These are phyloP conservation scores for Montipora capricornis DNA, from an alignment of 64 coral and sea anemone species.

Conservation along the genomic window DNA sequence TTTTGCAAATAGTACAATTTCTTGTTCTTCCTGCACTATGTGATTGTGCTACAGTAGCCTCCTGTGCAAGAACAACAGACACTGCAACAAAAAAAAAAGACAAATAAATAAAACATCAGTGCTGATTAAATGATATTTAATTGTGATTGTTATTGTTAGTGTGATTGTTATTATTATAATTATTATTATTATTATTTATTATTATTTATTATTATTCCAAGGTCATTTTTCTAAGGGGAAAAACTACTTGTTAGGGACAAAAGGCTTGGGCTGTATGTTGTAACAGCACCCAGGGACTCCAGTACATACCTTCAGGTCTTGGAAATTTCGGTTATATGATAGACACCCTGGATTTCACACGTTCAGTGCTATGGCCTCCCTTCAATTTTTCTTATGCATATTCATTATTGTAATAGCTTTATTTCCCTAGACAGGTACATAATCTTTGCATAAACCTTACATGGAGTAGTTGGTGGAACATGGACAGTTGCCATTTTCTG, in stretches of 20 bases:
- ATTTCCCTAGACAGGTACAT: background rate
- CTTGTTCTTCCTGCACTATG: background rate
- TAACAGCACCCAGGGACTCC: background rate
- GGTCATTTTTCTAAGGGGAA: no score
- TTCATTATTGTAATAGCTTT: background rate
- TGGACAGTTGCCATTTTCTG: slow-evolving; percentile 15
- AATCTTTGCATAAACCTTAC: background rate
- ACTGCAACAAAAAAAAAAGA: background rate
- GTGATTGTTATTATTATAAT: no score
- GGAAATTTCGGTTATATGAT: background rate
- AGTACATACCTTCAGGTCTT: background rate
- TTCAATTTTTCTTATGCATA: no score
- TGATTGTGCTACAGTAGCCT: background rate
- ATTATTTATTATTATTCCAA: background rate
- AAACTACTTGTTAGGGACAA: no score
- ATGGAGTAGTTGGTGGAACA: slow-evolving; percentile 15
- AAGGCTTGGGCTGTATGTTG: background rate
- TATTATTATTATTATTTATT: no score
- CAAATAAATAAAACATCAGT: background rate
- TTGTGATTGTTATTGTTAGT: no score
- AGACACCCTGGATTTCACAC: background rate
- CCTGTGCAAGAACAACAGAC: background rate
- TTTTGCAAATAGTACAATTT: background rate
- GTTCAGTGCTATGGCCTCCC: no score
- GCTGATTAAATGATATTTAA: background rate